A percentile compares a stretch with the other conserved stretches of the same genome.
Conservation (phyloP, 2,888 invertebrate genomes). For the Acanthococcus lagerstroemiae region DNA sequence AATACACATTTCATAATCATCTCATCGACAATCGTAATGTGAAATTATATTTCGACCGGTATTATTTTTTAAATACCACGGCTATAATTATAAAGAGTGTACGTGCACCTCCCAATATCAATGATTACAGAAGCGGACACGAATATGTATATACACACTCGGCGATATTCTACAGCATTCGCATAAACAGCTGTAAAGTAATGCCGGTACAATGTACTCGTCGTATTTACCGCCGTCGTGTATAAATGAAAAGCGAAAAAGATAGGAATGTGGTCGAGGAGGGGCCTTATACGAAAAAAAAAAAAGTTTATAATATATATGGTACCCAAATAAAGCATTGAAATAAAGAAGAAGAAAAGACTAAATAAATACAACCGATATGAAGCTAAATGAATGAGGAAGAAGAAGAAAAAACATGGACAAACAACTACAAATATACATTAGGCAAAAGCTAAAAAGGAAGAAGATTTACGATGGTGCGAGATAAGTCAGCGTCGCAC, state of each 20-base stretch:
- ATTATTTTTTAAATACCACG: constrained; percentile 3
- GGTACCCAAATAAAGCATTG: constrained; percentile 9
- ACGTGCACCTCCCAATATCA: constrained; percentile 1
- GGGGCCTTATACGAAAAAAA: constrained; percentile 4
- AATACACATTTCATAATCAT: background rate
- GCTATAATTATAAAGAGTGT: background rate
- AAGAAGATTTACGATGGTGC: constrained; percentile 1
- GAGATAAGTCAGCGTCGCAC: background rate
- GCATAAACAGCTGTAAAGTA: background rate
- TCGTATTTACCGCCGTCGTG: too few relatives aligned
- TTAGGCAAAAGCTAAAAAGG: background rate
- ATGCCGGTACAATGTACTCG: background rate
- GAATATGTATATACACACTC: too few relatives aligned
- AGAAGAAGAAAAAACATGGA: background rate
- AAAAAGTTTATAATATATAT: too few relatives aligned
- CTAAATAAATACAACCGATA: background rate
- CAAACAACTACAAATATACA: constrained; percentile 3
- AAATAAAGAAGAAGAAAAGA: background rate
- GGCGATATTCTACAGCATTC: too few relatives aligned
- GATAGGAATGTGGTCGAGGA: constrained; percentile 8
- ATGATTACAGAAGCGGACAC: background rate
- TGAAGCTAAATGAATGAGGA: background rate
- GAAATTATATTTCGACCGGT: background rate
- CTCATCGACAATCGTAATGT: background rate
- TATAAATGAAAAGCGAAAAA: background rate